phyloP scores from a whole-genome alignment of 1,140 invertebrate genomes.

The Ooceraea biroi region DNA sequence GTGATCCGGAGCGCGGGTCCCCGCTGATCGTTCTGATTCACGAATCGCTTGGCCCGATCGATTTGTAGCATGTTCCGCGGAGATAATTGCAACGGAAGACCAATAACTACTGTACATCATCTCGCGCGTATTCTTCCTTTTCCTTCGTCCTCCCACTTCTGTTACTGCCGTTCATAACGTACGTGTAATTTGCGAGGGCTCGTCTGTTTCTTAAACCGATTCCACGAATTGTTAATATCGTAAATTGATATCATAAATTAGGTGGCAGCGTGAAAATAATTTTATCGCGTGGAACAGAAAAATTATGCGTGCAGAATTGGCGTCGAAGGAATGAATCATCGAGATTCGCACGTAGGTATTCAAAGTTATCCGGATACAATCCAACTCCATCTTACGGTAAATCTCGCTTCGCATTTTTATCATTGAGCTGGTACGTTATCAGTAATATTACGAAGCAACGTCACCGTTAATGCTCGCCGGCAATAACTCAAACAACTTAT shows the following conservation, averaged over 20 bases:
- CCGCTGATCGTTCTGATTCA: conserved; percentile 76
- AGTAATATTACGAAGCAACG: conserved; percentile 10
- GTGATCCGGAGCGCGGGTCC: conserved; percentile 76
- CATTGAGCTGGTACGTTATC: conserved; percentile 24
- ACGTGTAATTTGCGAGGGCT: background rate
- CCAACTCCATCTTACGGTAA: conserved; percentile 23
- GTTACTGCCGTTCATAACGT: conserved; percentile 4
- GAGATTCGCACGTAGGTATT: background rate
- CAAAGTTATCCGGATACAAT: background rate
- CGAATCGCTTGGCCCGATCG: conserved; percentile 72
- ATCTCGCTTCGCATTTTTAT: conserved; percentile 32
- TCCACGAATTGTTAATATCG: background rate
- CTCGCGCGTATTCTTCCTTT: background rate
- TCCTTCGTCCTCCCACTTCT: background rate
- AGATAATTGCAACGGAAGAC: conserved; percentile 53
- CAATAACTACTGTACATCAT: conserved; percentile 44
- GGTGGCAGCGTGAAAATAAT: background rate
- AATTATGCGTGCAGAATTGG: too few relatives aligned
- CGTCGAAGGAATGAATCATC: background rate
- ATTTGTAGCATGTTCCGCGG: conserved; percentile 55
- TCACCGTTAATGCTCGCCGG: conserved; percentile 37
- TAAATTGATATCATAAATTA: background rate
- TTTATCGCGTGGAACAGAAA: background rate
- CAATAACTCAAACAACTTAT: conserved; percentile 24
- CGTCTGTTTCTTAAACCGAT: background rate